Evolutionary conservation across 2,797 vertebrate species (phyloP), one percentile per base, ranked within the genome.

Genomic region (Scleropages formosus): DNA sequence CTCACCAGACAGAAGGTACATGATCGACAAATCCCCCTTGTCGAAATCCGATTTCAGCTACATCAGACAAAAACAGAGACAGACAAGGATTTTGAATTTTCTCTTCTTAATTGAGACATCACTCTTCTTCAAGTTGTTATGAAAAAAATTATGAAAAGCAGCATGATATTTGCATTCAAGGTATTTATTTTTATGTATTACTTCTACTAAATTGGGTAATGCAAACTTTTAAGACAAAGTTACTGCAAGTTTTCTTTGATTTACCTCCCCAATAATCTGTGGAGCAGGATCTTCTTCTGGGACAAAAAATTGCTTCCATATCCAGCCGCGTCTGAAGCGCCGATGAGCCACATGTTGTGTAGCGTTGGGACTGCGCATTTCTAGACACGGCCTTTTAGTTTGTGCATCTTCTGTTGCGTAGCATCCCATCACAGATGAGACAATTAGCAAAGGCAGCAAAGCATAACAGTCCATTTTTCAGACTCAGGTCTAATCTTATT

Each of bases 31-130:
- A 77, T 95, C 89, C 0, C 93, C 88, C 27, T 88, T 90, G 83
- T 96, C 94, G 62, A 91, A 91, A 81, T 95, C 94, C 0, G 95
- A 95, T 86, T 88, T 94, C 27, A 97, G 76, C 97, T 99, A 82
- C 61, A 86, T 82, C 3, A 58, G 31, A 46, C 59, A 15, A 53
- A n/a, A 13, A 24, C 16, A 53, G 49, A 58, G 31, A n/a, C n/a
- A 51, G 12, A 53, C 15, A 31, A 16, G 46, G 11, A 47, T 68
- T 47, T 39, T 68, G 44, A 20, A 49, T 46, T 68, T 68, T 68
- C n/a, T n/a, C n/a, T n/a, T n/a, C n/a, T 39, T n/a, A 44, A 59
- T n/a, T n/a, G n/a, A n/a, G n/a, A n/a, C n/a, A n/a, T n/a, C n/a
- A n/a, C n/a, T 6, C 31, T 2, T 39, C 2, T 39, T 39, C 6